Conservation (phyloP, 2,888 invertebrate species). For the Schizaphis graminum region DNA sequence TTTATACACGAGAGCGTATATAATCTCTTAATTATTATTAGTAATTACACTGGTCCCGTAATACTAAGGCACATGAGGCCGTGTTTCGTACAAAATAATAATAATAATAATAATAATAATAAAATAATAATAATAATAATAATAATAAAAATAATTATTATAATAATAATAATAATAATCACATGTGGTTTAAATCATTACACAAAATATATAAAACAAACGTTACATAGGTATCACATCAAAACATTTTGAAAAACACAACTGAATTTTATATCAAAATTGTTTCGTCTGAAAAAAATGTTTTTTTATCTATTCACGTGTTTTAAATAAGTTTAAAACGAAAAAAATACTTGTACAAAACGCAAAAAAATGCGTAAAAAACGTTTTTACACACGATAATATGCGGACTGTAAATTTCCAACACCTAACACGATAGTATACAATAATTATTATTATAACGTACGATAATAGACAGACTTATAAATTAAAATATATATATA, state of each 20-base stretch:
- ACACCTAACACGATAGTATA: constrained; percentile 52
- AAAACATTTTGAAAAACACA: constrained; percentile 41
- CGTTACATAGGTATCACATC: constrained; percentile 54
- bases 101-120: constrained; percentile 48
- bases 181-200: constrained; percentile 51
- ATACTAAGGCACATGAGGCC: constrained; percentile 63
- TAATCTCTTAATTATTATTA: constrained; percentile 52
- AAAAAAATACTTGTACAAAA: constrained; percentile 17
- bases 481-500: constrained; percentile 23
- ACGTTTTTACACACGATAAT: constrained; percentile 13
- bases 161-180: constrained; percentile 44
- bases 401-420: constrained; percentile 56
- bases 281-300: background rate
- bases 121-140: constrained; percentile 30
- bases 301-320: background rate
- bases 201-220: constrained; percentile 34
- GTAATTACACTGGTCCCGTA: constrained; percentile 66
- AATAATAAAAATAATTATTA: constrained; percentile 32
- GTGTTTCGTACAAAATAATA: constrained; percentile 62
- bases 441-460: constrained; percentile 16
- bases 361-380: constrained; percentile 12
- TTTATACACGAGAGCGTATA: constrained; percentile 14
- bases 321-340: background rate
- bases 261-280: constrained; percentile 29
- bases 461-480: constrained; percentile 37